A percentile compares a stretch with the other conserved stretches of the same genome.
Evolutionary conservation across 2,797 vertebrate genomes (phyloP).

Genomic region (Centropyge bicolor): DNA sequence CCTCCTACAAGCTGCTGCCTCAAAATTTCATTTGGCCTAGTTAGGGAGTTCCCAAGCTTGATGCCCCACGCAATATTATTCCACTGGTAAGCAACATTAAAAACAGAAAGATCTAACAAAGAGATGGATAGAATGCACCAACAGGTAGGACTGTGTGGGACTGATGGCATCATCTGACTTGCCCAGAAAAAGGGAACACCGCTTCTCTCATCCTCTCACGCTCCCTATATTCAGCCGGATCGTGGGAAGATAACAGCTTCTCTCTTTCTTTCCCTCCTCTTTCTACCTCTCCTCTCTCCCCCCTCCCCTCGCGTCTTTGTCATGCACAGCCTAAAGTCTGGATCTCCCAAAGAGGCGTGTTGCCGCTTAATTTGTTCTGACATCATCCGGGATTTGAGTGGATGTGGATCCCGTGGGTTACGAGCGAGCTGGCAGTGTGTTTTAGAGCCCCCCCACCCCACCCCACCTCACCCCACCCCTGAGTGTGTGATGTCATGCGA

Average conservation of each 20-base stretch:
- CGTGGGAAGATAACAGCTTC: neutral
- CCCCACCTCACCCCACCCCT: too few relatives aligned
- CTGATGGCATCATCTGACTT: neutral
- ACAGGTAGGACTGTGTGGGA: constrained; percentile 8
- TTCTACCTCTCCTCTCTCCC: constrained; percentile 1
- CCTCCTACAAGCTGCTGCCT: constrained; percentile 18
- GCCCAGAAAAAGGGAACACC: neutral
- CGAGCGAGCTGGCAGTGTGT: constrained; percentile 54
- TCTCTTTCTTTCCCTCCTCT: constrained; percentile 1
- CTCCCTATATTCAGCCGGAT: constrained; percentile 7
- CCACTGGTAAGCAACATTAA: constrained; percentile 28
- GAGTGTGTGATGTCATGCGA: constrained; percentile 66
- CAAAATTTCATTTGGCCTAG: constrained; percentile 54
- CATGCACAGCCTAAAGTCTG: constrained; percentile 47
- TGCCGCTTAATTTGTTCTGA: constrained; percentile 70
- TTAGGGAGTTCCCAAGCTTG: constrained; percentile 36
- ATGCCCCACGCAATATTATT: constrained; percentile 19
- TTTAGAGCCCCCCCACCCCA: constrained; percentile 53
- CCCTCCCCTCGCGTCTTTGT: constrained; percentile 32
- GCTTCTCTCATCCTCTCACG: constrained; percentile 9
- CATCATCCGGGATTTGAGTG: constrained; percentile 68
- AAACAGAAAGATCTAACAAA: constrained; percentile 7
- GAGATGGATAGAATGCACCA: neutral
- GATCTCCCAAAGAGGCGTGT: constrained; percentile 54
- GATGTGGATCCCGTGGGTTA: constrained; percentile 58